Conservation (phyloP, 2,888 invertebrate species). For the Mesoligia furuncula region DNA sequence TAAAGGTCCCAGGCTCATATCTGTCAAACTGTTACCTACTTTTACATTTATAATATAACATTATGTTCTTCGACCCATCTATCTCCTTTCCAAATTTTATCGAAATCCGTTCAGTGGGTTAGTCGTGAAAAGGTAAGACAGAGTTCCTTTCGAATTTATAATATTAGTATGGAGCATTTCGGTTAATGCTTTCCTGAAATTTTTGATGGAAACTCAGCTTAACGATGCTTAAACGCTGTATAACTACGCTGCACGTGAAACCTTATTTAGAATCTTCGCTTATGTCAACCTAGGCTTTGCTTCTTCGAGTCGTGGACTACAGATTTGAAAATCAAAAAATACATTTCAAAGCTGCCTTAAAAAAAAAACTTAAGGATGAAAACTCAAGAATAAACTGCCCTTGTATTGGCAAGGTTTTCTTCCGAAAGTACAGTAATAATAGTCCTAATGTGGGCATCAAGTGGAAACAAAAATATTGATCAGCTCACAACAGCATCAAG, state of each 20-base stretch:
- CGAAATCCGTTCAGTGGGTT: no score
- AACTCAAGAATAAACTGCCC: neutral
- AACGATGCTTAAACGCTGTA: neutral
- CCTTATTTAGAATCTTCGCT: neutral
- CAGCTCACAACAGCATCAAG: conserved; percentile 2
- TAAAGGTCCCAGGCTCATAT: neutral
- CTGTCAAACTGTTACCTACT: neutral
- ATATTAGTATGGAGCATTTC: no score
- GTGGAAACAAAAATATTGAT: neutral
- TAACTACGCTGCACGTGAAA: neutral
- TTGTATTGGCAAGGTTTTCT: neutral
- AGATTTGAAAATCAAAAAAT: neutral
- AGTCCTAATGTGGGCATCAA: neutral
- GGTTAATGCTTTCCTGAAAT: no score
- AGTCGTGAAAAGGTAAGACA: no score
- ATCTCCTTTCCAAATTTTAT: no score
- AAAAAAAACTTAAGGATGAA: neutral
- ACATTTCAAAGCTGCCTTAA: neutral
- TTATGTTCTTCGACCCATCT: no score
- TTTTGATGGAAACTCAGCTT: neutral
- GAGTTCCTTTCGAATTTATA: no score
- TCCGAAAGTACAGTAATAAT: neutral
- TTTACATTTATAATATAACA: neutral
- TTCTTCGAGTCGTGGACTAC: neutral
- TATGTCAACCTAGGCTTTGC: neutral